These are phyloP conservation scores for Physeter macrocephalus DNA, from an alignment of 2,113 vertebrate species.

Conservation along the genomic window DNA sequence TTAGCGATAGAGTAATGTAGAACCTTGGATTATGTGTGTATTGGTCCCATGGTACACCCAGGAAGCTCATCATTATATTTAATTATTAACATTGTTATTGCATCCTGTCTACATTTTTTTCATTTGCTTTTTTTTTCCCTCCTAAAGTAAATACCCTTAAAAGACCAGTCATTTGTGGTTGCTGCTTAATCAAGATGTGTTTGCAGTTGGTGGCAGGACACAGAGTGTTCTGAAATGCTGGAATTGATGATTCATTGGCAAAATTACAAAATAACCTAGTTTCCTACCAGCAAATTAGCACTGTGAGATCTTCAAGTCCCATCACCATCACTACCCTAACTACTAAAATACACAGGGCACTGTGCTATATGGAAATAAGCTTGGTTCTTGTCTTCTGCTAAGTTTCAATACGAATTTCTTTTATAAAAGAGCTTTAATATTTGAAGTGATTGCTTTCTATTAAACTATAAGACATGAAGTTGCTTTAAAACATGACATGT, in stretches of 20 bases:
- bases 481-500: background rate
- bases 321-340: background rate
- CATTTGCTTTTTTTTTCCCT: background rate
- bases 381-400: background rate
- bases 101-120: background rate
- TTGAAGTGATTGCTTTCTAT: background rate
- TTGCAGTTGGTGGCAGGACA: background rate
- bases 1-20: background rate
- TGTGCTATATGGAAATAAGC: background rate
- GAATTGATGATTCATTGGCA: conserved; percentile 27
- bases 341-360: background rate
- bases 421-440: background rate
- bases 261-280: background rate
- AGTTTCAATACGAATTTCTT: background rate
- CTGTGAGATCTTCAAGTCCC: background rate
- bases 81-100: background rate
- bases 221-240: background rate
- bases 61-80: background rate
- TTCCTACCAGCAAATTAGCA: background rate
- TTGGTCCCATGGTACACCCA: background rate
- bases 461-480: background rate
- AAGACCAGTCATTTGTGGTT: background rate
- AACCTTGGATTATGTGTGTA: background rate
- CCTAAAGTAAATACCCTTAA: background rate
- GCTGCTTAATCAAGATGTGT: background rate